Evolutionary conservation across 2,888 invertebrate species (phyloP).

Genomic region (Priocnemis perturbator): DNA sequence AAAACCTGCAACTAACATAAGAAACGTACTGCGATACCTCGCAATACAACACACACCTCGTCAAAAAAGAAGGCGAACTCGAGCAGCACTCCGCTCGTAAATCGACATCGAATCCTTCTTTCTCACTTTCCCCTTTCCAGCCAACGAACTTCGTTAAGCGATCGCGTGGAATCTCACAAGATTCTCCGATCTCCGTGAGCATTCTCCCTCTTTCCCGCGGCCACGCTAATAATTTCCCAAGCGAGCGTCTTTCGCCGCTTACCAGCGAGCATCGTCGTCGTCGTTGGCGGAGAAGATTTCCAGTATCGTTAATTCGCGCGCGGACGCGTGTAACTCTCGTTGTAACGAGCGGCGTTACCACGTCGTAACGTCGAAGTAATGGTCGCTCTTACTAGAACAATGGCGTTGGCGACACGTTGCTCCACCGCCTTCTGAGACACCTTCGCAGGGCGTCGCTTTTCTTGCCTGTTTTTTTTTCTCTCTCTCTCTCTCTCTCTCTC

Average conservation of each 20-base stretch:
- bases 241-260: too few relatives aligned
- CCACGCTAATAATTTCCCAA: too few relatives aligned
- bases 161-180: conserved; percentile 7
- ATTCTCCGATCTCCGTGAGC: too few relatives aligned
- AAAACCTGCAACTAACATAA: too few relatives aligned
- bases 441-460: conserved; percentile 47
- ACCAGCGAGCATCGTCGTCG: too few relatives aligned
- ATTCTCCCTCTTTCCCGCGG: too few relatives aligned
- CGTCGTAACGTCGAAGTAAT: conserved; percentile 56
- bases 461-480: conserved; percentile 25
- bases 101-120: neutral
- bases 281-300: neutral
- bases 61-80: too few relatives aligned
- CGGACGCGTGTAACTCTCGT: conserved; percentile 51
- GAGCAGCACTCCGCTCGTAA: too few relatives aligned
- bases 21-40: too few relatives aligned
- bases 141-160: conserved; percentile 37
- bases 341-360: conserved; percentile 62
- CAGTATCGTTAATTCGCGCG: conserved; percentile 29
- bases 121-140: neutral
- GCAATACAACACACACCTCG: too few relatives aligned
- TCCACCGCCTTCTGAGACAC: conserved; percentile 32
- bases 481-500: neutral
- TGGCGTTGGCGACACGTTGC: conserved; percentile 55
- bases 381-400: conserved; percentile 60